A percentile compares a stretch with the other conserved stretches of the same genome.
Conservation (phyloP, 2,113 vertebrate species). For the Pardalotus punctatus region DNA sequence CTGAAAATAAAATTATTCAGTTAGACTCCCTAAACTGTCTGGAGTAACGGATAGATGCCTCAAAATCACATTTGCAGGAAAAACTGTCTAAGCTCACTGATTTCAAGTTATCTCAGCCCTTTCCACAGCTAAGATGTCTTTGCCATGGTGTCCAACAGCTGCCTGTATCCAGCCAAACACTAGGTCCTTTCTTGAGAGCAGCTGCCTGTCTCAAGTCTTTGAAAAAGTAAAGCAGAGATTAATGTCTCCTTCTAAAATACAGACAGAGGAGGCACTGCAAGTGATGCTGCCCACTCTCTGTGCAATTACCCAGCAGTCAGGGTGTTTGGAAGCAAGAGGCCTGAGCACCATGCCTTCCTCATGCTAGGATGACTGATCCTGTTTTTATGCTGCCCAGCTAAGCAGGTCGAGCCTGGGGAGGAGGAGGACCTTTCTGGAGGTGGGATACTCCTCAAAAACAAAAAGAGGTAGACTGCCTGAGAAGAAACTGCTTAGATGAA, state of each 20-base stretch:
- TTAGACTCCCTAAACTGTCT: not conserved
- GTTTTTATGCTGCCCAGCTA: not conserved
- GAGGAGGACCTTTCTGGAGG: not conserved
- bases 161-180: not conserved
- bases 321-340: not conserved
- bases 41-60: not conserved
- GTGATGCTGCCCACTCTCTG: not conserved
- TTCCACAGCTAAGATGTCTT: not conserved
- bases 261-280: not conserved
- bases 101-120: not conserved
- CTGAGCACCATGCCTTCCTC: not conserved
- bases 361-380: not conserved
- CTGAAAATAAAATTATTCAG: not conserved
- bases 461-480: not conserved
- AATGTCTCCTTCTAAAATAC: not conserved
- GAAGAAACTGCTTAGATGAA: not conserved
- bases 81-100: not conserved
- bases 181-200: not conserved
- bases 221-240: not conserved
- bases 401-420: not conserved
- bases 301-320: rapidly evolving
- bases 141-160: not conserved
- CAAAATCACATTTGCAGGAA: not conserved
- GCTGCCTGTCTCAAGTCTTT: not conserved
- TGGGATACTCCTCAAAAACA: not conserved